Evolutionary conservation across 2,888 invertebrate species (phyloP).

Genomic region (Ametastegia equiseti): DNA sequence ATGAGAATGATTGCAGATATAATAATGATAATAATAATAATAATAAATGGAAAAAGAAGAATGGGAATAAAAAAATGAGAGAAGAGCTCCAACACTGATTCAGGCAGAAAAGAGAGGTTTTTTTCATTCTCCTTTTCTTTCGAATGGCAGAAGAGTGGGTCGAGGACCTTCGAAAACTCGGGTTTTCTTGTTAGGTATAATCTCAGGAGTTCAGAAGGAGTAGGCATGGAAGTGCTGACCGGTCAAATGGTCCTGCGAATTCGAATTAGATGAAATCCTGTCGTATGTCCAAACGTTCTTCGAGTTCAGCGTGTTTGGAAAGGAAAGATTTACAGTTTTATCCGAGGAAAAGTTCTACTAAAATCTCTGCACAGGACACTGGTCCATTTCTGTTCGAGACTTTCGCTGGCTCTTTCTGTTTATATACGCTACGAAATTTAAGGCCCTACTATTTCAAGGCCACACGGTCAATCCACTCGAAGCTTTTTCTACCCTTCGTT

Average conservation of each 20-base stretch:
- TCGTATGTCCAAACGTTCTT: constrained; percentile 7
- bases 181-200: constrained; percentile 26
- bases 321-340: constrained; percentile 5
- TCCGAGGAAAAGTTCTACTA: not conserved
- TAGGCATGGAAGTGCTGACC: constrained; percentile 21
- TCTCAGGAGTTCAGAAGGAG: not conserved
- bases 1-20: not conserved
- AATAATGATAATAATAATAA: not conserved
- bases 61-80: not conserved
- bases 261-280: constrained; percentile 25
- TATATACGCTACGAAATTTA: not conserved
- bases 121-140: not conserved
- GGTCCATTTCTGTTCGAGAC: not conserved
- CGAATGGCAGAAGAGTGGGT: not conserved
- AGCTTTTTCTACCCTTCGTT: not conserved
- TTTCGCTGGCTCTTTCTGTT: too few relatives aligned
- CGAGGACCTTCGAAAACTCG: constrained; percentile 4
- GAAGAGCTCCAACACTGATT: not conserved
- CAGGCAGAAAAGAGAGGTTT: not conserved
- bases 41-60: not conserved
- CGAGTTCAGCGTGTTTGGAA: not conserved
- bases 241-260: constrained; percentile 31
- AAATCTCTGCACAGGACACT: constrained; percentile 13
- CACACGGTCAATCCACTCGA: not conserved
- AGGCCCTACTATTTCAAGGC: constrained; percentile 5